Base-by-base conservation (phyloP, 1,140 invertebrate species). In the Papilio polytes region DNA sequence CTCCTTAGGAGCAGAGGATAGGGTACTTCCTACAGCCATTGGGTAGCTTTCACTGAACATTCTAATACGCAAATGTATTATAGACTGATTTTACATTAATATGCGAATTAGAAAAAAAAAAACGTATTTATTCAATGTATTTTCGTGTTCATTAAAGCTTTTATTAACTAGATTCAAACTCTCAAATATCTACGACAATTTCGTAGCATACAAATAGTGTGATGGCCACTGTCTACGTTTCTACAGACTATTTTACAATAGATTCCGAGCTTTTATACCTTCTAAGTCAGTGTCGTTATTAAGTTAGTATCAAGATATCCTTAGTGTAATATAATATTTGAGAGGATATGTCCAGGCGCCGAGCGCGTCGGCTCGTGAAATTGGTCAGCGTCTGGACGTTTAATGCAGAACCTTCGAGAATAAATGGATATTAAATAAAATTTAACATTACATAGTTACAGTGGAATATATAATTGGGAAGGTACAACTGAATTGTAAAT, bases 301-400 rank as follows among this genome's bases (percentile, higher is more conserved):
- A 4, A 15, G 10, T 3, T 26, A 4, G 31, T n/a, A n/a, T n/a
- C n/a, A n/a, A n/a, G n/a, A n/a, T n/a, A n/a, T n/a, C n/a, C n/a
- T n/a, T n/a, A 74, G 3, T 46, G 13, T 48, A 74, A 48, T 44
- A 74, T 44, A 48, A 74, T 46, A 74, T 48, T n/a, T 48, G 20
- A 48, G n/a, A n/a, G 41, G 8, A 74, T 4, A 22, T 74, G 9
- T 20, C 20, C 48, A 9, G 20, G 53, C 59, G 59, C 80, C 48
- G 84, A 26, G 73, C 56, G 83, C 85, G 74, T 80, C 84, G 87
- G 82, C 53, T 82, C 85, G 83, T 87, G 87, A 88, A 88, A 88
- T 88, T 86, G 86, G 76, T 78, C 85, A 83, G 81, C 76, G 85
- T 85, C 84, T 78, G 74, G 77, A 31, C 66, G 81, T 63, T 53